phyloP scores from a whole-genome alignment of 1,140 invertebrate genomes.

The Cherax quadricarinatus region DNA sequence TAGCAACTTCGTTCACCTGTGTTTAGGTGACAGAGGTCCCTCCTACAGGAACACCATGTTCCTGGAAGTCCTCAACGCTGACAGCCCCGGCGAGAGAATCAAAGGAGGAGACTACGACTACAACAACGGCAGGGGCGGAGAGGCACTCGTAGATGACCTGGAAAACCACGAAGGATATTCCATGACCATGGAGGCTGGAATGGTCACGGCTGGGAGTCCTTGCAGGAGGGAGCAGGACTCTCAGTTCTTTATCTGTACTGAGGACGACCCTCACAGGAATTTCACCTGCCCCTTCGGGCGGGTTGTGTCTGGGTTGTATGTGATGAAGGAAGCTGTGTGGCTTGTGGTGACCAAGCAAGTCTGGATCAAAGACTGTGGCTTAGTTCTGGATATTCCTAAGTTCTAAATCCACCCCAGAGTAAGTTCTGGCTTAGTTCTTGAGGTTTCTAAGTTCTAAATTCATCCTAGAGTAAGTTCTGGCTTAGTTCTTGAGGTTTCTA shows the following conservation, averaged over 20 bases:
- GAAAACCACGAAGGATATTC: constrained; percentile 69
- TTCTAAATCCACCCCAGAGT: background rate
- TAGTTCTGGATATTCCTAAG: constrained; percentile 65
- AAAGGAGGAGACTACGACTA: constrained; percentile 69
- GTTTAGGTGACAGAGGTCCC: constrained; percentile 60
- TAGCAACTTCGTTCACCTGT: constrained; percentile 68
- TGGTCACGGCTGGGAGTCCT: constrained; percentile 62
- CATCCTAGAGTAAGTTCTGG: no score
- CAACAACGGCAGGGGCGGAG: constrained; percentile 70
- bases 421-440: no score
- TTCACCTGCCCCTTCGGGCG: constrained; percentile 71
- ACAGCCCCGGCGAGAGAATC: constrained; percentile 62
- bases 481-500: no score
- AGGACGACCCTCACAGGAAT: constrained; percentile 60
- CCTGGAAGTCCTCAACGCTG: constrained; percentile 64
- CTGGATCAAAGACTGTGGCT: constrained; percentile 68
- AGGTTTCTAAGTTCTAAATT: no score
- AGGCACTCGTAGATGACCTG: constrained; percentile 64
- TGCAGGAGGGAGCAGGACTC: constrained; percentile 50
- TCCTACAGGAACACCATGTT: constrained; percentile 67
- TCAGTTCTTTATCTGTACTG: constrained; percentile 70
- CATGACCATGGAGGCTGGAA: constrained; percentile 69
- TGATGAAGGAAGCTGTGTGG: constrained; percentile 65
- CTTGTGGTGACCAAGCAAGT: constrained; percentile 54
- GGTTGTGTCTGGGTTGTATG: constrained; percentile 45